Percentiles rank a stretch among this genome's conserved stretches.
Evolutionary conservation across 35 echinoderm and acorn worm species (phyloP).

Genomic region (Apostichopus californicus): DNA sequence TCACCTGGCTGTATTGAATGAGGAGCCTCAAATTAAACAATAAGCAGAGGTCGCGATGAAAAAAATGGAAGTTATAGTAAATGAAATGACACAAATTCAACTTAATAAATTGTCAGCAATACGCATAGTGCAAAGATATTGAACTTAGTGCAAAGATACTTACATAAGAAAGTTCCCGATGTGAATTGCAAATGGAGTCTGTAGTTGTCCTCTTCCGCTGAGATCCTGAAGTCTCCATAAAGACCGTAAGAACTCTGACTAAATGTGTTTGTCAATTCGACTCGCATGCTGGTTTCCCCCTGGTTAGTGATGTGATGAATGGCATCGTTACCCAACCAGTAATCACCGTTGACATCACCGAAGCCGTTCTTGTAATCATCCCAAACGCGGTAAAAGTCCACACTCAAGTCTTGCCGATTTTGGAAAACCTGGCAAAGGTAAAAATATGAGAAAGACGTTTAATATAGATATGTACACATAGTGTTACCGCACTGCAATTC

Average conservation of each 20-base stretch:
- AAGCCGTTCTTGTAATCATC: slow-evolving; percentile 54
- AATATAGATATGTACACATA: too few relatives aligned
- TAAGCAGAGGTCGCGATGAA: too few relatives aligned
- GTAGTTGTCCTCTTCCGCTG: not conserved
- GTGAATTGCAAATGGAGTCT: not conserved
- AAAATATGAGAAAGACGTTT: too few relatives aligned
- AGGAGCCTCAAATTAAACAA: too few relatives aligned
- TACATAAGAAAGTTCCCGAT: slow-evolving; percentile 2
- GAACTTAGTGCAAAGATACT: not conserved
- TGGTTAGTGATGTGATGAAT: slow-evolving; percentile 32
- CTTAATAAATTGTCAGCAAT: too few relatives aligned
- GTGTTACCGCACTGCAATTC: too few relatives aligned
- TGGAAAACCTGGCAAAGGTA: slow-evolving; percentile 30
- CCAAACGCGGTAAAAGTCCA: slow-evolving; percentile 61
- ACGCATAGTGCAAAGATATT: too few relatives aligned
- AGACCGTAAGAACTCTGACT: not conserved
- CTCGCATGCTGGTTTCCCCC: not conserved
- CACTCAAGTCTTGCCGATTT: slow-evolving; percentile 41
- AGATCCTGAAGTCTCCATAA: not conserved
- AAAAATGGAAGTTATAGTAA: too few relatives aligned
- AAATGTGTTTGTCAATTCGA: not conserved
- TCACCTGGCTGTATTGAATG: too few relatives aligned
- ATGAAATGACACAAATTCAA: too few relatives aligned
- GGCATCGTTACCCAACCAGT: slow-evolving; percentile 47
- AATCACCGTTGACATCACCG: slow-evolving; percentile 54